Evolutionary conservation across 2,888 invertebrate species (phyloP).

Genomic region (Aphidoletes aphidimyza): DNA sequence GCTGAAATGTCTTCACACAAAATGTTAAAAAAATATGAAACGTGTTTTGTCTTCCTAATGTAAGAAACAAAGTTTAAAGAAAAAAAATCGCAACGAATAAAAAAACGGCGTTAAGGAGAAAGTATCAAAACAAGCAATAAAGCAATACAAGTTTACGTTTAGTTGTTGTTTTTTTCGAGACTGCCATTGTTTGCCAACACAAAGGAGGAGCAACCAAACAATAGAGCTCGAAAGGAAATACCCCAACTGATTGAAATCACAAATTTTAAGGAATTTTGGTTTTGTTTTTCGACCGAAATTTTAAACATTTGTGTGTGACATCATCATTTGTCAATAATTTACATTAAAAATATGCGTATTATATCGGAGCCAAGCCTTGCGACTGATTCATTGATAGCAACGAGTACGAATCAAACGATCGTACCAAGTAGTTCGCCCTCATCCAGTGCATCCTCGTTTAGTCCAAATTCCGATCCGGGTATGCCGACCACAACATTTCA

Average conservation of each 20-base stretch:
- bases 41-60: background rate
- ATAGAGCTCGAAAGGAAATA: background rate
- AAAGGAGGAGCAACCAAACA: background rate
- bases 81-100: background rate
- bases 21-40: constrained; percentile 19
- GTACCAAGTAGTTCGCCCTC: constrained; percentile 33
- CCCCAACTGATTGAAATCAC: background rate
- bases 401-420: constrained; percentile 40
- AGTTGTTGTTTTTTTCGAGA: background rate
- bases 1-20: background rate
- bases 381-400: constrained; percentile 20
- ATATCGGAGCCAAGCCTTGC: constrained; percentile 39
- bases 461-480: constrained; percentile 53
- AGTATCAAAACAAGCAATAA: background rate
- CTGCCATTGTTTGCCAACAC: background rate
- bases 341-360: constrained; percentile 39
- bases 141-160: background rate
- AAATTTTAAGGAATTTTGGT: constrained; percentile 8
- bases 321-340: background rate
- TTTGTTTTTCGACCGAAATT: background rate
- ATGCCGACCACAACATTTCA: constrained; percentile 42
- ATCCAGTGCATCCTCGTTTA: constrained; percentile 2
- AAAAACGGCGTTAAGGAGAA: constrained; percentile 7
- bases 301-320: no score
- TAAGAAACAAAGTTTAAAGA: background rate